phyloP scores from a whole-genome alignment of 2,888 invertebrate species.

The Drosophila falleni region DNA sequence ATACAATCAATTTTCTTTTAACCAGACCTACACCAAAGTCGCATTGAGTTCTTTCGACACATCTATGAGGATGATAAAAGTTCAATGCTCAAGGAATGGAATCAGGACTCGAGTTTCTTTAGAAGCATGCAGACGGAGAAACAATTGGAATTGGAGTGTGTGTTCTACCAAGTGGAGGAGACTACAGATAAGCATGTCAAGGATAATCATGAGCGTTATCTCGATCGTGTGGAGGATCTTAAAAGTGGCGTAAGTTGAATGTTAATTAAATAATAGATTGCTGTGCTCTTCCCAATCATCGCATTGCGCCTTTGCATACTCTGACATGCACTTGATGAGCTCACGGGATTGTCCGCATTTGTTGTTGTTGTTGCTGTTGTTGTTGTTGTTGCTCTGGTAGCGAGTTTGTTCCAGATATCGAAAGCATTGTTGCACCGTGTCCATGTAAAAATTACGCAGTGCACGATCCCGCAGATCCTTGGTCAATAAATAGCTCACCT shows the following conservation, averaged over 20 bases:
- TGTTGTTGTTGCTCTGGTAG: slow-evolving; percentile 85
- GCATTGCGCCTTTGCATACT: slow-evolving; percentile 90
- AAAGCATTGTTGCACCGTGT: slow-evolving; percentile 90
- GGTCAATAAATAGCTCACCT: slow-evolving; percentile 88
- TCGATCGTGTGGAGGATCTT: slow-evolving; percentile 86
- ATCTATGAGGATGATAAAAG: slow-evolving; percentile 87
- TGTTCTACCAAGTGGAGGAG: slow-evolving; percentile 87
- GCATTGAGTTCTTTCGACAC: slow-evolving; percentile 87
- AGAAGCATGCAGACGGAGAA: slow-evolving; percentile 86
- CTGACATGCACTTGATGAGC: slow-evolving; percentile 88
- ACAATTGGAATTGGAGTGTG: slow-evolving; percentile 87
- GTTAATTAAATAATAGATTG: slow-evolving; percentile 83
- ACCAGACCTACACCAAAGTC: slow-evolving; percentile 87
- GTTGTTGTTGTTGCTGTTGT: too few species aligned
- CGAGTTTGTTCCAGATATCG: slow-evolving; percentile 87
- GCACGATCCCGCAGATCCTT: slow-evolving; percentile 89
- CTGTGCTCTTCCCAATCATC: slow-evolving; percentile 90
- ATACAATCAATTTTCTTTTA: slow-evolving; percentile 1
- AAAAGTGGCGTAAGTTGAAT: slow-evolving; percentile 85
- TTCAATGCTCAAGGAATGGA: slow-evolving; percentile 86
- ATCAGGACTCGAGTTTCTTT: slow-evolving; percentile 87
- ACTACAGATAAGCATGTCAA: slow-evolving; percentile 82
- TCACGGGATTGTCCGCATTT: slow-evolving; percentile 88
- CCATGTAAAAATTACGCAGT: slow-evolving; percentile 89
- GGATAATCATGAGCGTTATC: slow-evolving; percentile 85